Evolutionary conservation across 2,888 invertebrate genomes (phyloP), one percentile per base, ranked within the genome.

Genomic region (Ephialtes manifestator): DNA sequence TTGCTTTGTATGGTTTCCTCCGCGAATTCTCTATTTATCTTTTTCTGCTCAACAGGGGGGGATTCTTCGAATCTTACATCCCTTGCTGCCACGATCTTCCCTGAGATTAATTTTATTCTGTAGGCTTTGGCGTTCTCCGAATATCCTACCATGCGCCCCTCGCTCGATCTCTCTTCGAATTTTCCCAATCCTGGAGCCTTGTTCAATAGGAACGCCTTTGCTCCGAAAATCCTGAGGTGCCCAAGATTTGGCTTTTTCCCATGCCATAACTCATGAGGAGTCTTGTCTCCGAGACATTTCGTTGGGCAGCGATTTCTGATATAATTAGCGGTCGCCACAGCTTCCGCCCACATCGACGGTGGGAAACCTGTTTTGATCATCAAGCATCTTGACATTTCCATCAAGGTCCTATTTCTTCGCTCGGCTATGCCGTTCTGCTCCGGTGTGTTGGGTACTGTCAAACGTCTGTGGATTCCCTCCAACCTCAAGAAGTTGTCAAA

Each of bases 351-450:
- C 63, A 74, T 80, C 7, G 75, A 67, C 8, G 53, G 24, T 31
- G 83, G 77, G 24, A 85, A 20, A 48, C 43, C 68, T 35, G 85
- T 75, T 18, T 83, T 75, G 0, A 70, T 10, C 0, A 87, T 46
- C 24, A 77, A 20, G 20, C 83, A 85, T 15, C 85, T 60, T 2
- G 86, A 81, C 67, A 79, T 86, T 18, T 92, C 87, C 15, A 84
- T 5, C 48, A 83, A 46, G 51, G 84, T 83, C n/a, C 84, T 65
- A 53, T 84, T 86, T 65, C 90, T 88, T n/a, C 91, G 67, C 81
- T 93, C 93, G 7, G 92, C 89, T 1, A 86, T 67, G 1, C 91
- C 92, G 85, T 92, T 93, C 65, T 90, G 90, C 77, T 91, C 87
- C 2, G 90, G 91, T 7, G 88, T 90, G 48, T 90, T 86, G 2